Evolutionary conservation across 2,113 vertebrate species (phyloP).

Genomic region (Ailuropoda melanoleuca): DNA sequence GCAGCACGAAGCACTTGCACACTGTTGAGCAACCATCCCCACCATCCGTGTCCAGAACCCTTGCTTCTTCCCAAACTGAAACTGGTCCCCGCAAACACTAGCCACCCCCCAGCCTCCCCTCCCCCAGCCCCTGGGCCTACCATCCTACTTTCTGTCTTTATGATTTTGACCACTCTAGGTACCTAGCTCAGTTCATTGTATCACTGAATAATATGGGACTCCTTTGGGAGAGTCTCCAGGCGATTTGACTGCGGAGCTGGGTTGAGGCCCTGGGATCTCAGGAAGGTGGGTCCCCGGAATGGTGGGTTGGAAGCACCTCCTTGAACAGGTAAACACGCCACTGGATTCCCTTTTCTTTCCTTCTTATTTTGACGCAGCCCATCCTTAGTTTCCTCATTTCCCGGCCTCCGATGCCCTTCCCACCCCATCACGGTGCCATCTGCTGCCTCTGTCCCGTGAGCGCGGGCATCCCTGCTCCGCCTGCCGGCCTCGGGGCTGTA

Average conservation of each 20-base stretch:
- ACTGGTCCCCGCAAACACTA: too few species aligned
- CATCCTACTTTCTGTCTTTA: too few species aligned
- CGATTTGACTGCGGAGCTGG: accelerated
- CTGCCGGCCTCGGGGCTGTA: not conserved
- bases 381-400: not conserved
- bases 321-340: accelerated
- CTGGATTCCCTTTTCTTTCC: not conserved
- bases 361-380: not conserved
- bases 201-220: not conserved
- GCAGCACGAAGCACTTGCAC: accelerated
- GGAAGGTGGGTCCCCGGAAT: not conserved
- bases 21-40: accelerated
- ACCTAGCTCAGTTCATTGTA: too few species aligned
- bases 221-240: not conserved
- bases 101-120: not conserved
- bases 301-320: accelerated
- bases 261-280: not conserved
- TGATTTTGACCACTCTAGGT: not conserved
- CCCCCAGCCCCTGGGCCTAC: not conserved
- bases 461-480: not conserved
- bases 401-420: not conserved
- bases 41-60: not conserved
- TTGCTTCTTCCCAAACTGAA: not conserved
- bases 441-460: accelerated
- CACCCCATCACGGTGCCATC: accelerated